phyloP scores from a whole-genome alignment of 2,113 vertebrate genomes.

The Haplotaxodon microlepis region DNA sequence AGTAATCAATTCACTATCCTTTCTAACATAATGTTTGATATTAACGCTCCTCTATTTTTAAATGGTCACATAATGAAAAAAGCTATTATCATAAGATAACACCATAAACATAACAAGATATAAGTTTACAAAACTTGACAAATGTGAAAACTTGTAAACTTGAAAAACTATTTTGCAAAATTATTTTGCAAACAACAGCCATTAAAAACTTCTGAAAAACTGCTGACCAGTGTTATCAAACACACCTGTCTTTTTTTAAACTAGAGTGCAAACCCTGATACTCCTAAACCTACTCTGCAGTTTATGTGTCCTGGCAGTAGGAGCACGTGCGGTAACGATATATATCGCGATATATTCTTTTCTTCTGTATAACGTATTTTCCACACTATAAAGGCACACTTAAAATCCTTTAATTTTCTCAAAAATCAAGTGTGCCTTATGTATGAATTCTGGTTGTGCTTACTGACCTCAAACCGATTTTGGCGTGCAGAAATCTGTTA shows the following conservation, averaged over 20 bases:
- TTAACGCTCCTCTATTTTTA: not conserved
- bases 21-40: not conserved
- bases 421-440: not conserved
- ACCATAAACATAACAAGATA: not conserved
- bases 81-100: not conserved
- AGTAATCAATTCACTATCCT: not conserved
- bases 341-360: not conserved
- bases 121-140: not conserved
- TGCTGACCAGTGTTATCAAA: not conserved
- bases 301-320: not conserved
- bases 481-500: not conserved
- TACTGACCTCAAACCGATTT: rapidly evolving
- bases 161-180: not conserved
- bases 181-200: not conserved
- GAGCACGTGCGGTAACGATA: rapidly evolving
- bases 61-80: not conserved
- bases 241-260: not conserved
- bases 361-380: not conserved
- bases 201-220: not conserved
- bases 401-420: not conserved
- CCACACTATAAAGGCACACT: not conserved
- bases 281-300: not conserved
- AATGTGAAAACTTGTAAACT: not conserved
- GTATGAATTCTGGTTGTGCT: not conserved
- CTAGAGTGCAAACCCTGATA: not conserved